phyloP scores from a whole-genome alignment of 2,888 invertebrate genomes.

The Brenthis daphne region DNA sequence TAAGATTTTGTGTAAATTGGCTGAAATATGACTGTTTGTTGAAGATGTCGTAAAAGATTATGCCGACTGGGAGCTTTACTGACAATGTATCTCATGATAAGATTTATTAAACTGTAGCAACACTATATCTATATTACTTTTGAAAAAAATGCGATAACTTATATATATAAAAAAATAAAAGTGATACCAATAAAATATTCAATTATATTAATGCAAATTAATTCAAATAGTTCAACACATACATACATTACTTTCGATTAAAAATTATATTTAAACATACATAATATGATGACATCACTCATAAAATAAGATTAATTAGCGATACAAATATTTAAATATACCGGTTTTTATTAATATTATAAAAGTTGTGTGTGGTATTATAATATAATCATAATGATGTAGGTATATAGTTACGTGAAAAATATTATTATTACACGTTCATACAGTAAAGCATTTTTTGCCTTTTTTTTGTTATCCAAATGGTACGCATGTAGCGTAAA shows the following conservation, averaged over 20 bases:
- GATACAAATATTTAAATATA: conserved; percentile 1
- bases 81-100: no score
- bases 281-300: conserved; percentile 4
- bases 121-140: no score
- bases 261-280: conserved; percentile 5
- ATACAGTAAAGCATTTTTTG: background rate
- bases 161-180: background rate
- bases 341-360: conserved; percentile 3
- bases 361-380: background rate
- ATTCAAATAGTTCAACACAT: background rate
- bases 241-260: conserved; percentile 1
- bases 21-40: no score
- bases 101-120: no score
- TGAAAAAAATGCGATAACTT: no score
- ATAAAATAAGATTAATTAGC: conserved; percentile 6
- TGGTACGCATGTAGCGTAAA: background rate
- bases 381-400: background rate
- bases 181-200: background rate
- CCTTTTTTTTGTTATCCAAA: background rate
- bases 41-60: no score
- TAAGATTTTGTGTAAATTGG: no score
- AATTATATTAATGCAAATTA: background rate
- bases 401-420: background rate
- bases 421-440: background rate
- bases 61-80: no score